Conservation (phyloP, 2,888 invertebrate genomes). For the Lochmaea capreae region DNA sequence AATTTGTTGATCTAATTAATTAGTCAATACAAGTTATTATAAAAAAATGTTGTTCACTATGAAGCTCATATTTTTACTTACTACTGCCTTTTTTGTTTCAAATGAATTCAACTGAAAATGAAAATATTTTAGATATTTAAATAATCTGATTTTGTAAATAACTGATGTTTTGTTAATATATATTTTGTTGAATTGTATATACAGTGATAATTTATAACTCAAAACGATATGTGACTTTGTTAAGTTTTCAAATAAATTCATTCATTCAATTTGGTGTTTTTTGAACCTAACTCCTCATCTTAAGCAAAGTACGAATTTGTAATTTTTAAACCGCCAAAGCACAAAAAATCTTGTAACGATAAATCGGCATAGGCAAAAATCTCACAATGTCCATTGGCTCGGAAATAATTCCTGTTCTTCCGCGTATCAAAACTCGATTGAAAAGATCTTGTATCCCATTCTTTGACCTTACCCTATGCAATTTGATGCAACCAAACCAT, state of each 20-base stretch:
- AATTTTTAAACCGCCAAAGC: constrained; percentile 6
- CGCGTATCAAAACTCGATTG: constrained; percentile 34
- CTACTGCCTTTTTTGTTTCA: not conserved
- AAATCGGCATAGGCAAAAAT: constrained; percentile 26
- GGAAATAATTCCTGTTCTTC: constrained; percentile 36
- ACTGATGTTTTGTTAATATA: constrained; percentile 24
- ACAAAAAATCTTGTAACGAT: constrained; percentile 10
- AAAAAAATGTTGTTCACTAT: too few relatives aligned
- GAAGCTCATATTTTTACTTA: not conserved
- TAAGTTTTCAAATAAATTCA: constrained; percentile 34
- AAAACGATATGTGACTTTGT: constrained; percentile 31
- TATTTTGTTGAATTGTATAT: constrained; percentile 30
- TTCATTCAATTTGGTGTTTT: constrained; percentile 6
- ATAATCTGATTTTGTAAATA: constrained; percentile 22
- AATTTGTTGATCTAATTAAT: too few relatives aligned
- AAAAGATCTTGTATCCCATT: constrained; percentile 30
- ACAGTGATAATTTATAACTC: constrained; percentile 31
- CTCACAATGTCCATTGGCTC: constrained; percentile 33
- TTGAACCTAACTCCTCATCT: not conserved
- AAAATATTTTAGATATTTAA: constrained; percentile 12
- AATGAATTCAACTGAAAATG: not conserved
- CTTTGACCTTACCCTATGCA: constrained; percentile 33
- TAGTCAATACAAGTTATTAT: too few relatives aligned
- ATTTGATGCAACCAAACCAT: constrained; percentile 34
- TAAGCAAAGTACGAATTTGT: constrained; percentile 3